Evolutionary conservation across 2,888 invertebrate species (phyloP).

Genomic region (Cephus pygmeus): DNA sequence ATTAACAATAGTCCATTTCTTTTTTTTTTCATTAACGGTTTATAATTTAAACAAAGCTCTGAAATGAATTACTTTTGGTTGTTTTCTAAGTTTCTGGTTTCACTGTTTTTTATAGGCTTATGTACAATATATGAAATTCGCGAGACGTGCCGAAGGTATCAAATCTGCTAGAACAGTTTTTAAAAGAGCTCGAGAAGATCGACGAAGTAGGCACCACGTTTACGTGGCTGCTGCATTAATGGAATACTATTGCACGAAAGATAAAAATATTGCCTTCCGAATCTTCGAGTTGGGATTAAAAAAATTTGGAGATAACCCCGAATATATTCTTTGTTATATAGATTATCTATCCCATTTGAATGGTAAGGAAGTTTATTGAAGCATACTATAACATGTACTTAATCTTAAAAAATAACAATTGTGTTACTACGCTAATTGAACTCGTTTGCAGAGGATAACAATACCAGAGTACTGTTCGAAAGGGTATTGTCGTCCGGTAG

Average conservation of each 20-base stretch:
- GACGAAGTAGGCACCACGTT: conserved; percentile 84
- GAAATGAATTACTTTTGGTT: conserved; percentile 6
- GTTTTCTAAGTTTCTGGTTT: not conserved
- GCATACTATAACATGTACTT: conserved; percentile 1
- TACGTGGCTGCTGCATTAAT: conserved; percentile 97
- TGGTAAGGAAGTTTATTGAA: conserved; percentile 69
- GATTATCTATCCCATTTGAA: conserved; percentile 98
- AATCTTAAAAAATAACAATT: not conserved
- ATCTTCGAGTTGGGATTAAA: conserved; percentile 98
- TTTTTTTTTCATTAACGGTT: not conserved
- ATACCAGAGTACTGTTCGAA: conserved; percentile 98
- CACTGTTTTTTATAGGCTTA: conserved; percentile 76
- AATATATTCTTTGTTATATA: conserved; percentile 95
- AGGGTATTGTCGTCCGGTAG: conserved; percentile 93
- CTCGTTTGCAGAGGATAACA: conserved; percentile 90
- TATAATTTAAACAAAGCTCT: not conserved
- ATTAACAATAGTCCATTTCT: conserved; percentile 6
- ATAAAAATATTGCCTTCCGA: conserved; percentile 94
- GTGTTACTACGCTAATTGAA: conserved; percentile 4
- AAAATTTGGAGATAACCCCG: conserved; percentile 94
- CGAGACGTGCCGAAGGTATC: conserved; percentile 96
- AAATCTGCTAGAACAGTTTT: conserved; percentile 96
- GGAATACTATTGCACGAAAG: conserved; percentile 99
- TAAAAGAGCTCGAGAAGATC: conserved; percentile 93
- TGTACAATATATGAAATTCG: conserved; percentile 99